Percentiles rank a stretch among this genome's conserved stretches.
These are phyloP conservation scores for Myripristis murdjan DNA, from an alignment of 2,797 vertebrate species.

Conservation along the genomic window DNA sequence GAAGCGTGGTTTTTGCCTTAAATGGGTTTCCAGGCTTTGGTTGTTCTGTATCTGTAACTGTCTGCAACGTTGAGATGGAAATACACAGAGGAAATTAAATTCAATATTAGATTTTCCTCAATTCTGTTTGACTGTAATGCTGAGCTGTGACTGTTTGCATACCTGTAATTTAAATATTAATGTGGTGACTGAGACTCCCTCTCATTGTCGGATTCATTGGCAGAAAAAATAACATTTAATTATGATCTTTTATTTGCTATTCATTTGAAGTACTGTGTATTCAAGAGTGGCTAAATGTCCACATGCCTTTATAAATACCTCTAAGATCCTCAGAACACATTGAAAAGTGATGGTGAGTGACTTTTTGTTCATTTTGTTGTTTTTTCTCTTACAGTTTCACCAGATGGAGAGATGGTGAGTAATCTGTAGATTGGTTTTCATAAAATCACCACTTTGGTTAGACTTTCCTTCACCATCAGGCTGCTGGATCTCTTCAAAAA, in stretches of 20 bases:
- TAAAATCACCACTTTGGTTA: slow-evolving; percentile 6
- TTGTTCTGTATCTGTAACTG: slow-evolving; percentile 1
- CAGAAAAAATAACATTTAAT: no score
- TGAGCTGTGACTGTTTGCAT: not conserved
- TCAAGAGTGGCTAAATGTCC: no score
- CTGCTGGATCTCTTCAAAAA: not conserved
- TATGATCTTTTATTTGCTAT: no score
- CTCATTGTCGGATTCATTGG: no score
- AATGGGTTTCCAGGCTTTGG: slow-evolving; percentile 5
- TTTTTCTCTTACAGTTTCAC: slow-evolving; percentile 85
- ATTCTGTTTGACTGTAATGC: no score
- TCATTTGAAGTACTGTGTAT: not conserved
- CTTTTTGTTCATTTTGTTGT: not conserved
- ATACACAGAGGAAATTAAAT: no score
- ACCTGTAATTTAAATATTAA: slow-evolving; percentile 3
- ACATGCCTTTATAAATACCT: not conserved
- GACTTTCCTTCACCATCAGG: not conserved
- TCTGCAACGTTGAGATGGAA: no score
- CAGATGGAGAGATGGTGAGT: slow-evolving; percentile 95
- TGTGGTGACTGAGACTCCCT: not conserved
- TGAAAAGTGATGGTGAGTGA: not conserved
- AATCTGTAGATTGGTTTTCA: not conserved
- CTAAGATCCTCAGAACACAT: not conserved
- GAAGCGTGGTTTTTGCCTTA: not conserved
- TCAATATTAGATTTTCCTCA: no score